Percentiles rank a stretch among this genome's conserved stretches.
Evolutionary conservation across 2,888 invertebrate species (phyloP).

Genomic region (Chymomyza fuscimana): DNA sequence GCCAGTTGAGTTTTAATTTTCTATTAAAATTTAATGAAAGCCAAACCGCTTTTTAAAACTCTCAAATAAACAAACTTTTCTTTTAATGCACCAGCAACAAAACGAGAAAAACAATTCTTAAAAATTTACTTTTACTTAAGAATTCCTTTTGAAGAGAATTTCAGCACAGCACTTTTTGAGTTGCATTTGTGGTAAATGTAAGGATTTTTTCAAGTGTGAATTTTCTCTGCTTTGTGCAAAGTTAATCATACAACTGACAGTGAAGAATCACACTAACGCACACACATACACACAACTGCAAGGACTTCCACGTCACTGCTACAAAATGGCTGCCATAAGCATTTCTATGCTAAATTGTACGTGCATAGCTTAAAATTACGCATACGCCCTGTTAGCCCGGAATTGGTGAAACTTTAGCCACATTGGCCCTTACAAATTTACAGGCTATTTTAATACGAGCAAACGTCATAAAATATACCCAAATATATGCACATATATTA

Average conservation of each 20-base stretch:
- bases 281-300: background rate
- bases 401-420: background rate
- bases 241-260: slow-evolving; percentile 50
- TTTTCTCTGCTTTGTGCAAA: slow-evolving; percentile 39
- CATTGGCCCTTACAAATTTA: slow-evolving; percentile 18
- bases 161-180: background rate
- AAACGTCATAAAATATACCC: slow-evolving; percentile 44
- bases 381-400: slow-evolving; percentile 37
- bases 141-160: too few relatives aligned
- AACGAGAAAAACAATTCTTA: too few relatives aligned
- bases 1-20: too few relatives aligned
- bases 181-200: background rate
- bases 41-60: too few relatives aligned
- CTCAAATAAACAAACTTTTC: too few relatives aligned
- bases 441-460: slow-evolving; percentile 55
- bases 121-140: too few relatives aligned
- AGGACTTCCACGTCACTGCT: background rate
- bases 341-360: slow-evolving; percentile 40
- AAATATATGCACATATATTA: slow-evolving; percentile 20
- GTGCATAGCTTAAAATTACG: slow-evolving; percentile 49
- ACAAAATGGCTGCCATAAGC: background rate
- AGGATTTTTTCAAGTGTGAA: slow-evolving; percentile 41
- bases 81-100: too few relatives aligned
- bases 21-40: too few relatives aligned
- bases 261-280: slow-evolving; percentile 31